Conservation (phyloP, 1,140 invertebrate species). For the Chironomus striatipennis region DNA sequence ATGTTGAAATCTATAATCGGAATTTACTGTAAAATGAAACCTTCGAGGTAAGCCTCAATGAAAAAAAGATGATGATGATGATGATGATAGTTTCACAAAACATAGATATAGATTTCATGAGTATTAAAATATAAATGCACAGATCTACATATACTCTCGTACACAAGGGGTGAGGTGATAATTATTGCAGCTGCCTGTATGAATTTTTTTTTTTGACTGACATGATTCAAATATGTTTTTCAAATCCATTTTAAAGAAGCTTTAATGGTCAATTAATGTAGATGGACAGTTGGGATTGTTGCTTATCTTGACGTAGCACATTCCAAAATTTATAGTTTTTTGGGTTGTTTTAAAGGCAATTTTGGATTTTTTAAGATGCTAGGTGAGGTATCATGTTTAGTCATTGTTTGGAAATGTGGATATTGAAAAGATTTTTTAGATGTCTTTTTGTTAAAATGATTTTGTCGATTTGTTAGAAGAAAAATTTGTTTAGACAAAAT, state of each 20-base stretch:
- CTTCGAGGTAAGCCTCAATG: neutral
- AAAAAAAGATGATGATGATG: neutral
- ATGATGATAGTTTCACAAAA: neutral
- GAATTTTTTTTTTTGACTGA: neutral
- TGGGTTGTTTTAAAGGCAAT: too few species aligned
- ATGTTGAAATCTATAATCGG: neutral
- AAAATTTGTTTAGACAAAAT: too few species aligned
- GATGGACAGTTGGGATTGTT: neutral
- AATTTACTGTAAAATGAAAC: conserved; percentile 6
- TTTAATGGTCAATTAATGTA: neutral
- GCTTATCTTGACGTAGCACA: neutral
- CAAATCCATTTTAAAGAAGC: neutral
- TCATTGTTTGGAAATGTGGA: too few species aligned
- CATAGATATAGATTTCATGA: neutral
- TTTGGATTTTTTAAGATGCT: too few species aligned
- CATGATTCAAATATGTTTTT: neutral
- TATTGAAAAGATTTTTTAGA: too few species aligned
- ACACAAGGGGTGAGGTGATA: neutral
- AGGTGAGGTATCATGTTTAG: too few species aligned
- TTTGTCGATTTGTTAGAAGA: too few species aligned
- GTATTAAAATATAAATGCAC: too few species aligned
- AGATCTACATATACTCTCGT: too few species aligned
- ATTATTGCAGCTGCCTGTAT: neutral
- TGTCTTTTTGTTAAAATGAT: too few species aligned
- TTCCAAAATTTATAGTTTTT: neutral